Percentiles rank a stretch among this genome's conserved stretches.
Evolutionary conservation across 1,140 invertebrate species (phyloP).

Genomic region (Odontomachus brunneus): DNA sequence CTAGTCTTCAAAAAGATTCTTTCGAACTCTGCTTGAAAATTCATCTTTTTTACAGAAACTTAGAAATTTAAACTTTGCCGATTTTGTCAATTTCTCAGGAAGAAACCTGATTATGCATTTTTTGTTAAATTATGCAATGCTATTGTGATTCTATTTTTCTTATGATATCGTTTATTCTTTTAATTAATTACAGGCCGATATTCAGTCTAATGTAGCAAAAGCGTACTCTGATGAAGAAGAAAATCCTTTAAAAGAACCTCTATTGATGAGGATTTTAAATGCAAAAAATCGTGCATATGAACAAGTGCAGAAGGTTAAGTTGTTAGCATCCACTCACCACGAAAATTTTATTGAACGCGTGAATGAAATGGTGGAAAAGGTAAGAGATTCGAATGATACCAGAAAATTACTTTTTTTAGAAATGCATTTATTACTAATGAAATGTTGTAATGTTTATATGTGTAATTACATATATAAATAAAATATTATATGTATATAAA

Average conservation of each 20-base stretch:
- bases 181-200: not conserved
- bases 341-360: not conserved
- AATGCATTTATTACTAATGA: not conserved
- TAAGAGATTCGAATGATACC: not conserved
- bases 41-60: no score
- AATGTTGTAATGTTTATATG: not conserved
- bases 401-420: not conserved
- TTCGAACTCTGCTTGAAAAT: no score
- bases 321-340: not conserved
- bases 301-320: not conserved
- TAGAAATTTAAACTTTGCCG: no score
- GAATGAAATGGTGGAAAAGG: not conserved
- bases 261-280: not conserved
- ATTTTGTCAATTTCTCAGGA: no score
- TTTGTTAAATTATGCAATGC: not conserved
- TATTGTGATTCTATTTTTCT: not conserved
- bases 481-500: not conserved
- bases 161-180: not conserved
- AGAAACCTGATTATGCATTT: not conserved
- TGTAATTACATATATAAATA: not conserved
- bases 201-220: not conserved
- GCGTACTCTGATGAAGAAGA: not conserved
- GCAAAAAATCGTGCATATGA: conserved; percentile 6
- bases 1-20: not conserved
- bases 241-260: not conserved